Percentiles rank a stretch among this genome's conserved stretches.
These are phyloP conservation scores for Aphidius gifuensis DNA, from an alignment of 1,140 invertebrate genomes.

Conservation along the genomic window DNA sequence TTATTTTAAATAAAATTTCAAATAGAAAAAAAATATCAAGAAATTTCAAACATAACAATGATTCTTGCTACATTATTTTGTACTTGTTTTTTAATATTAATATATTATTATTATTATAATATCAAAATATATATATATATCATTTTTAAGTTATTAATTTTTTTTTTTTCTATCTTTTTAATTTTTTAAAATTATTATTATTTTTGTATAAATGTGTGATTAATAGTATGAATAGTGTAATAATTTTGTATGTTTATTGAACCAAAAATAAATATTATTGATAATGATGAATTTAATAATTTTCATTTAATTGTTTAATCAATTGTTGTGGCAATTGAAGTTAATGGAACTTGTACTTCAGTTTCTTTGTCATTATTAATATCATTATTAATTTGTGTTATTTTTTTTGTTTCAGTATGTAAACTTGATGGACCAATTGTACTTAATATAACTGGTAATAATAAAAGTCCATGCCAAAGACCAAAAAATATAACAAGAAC, in stretches of 20 bases:
- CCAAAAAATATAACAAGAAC: constrained; percentile 73
- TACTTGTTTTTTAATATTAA: constrained; percentile 42
- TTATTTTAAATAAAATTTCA: constrained; percentile 34
- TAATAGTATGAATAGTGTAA: constrained; percentile 55
- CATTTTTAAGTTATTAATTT: constrained; percentile 42
- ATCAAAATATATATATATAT: constrained; percentile 35
- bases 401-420: constrained; percentile 20
- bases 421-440: constrained; percentile 62
- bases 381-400: constrained; percentile 19
- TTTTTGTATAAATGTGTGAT: constrained; percentile 57
- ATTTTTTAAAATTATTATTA: constrained; percentile 38
- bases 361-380: constrained; percentile 2
- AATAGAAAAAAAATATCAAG: constrained; percentile 20
- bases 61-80: constrained; percentile 38
- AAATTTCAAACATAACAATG: constrained; percentile 10
- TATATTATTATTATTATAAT: constrained; percentile 21
- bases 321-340: constrained; percentile 23
- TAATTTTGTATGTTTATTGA: constrained; percentile 58
- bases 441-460: constrained; percentile 73
- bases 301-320: constrained; percentile 25
- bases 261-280: constrained; percentile 58
- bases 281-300: constrained; percentile 39
- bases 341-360: constrained; percentile 22
- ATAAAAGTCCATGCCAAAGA: constrained; percentile 71
- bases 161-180: constrained; percentile 24